A percentile compares a stretch with the other conserved stretches of the same genome.
These are phyloP conservation scores for Chesias legatella DNA, from an alignment of 2,888 invertebrate species.

Conservation along the genomic window DNA sequence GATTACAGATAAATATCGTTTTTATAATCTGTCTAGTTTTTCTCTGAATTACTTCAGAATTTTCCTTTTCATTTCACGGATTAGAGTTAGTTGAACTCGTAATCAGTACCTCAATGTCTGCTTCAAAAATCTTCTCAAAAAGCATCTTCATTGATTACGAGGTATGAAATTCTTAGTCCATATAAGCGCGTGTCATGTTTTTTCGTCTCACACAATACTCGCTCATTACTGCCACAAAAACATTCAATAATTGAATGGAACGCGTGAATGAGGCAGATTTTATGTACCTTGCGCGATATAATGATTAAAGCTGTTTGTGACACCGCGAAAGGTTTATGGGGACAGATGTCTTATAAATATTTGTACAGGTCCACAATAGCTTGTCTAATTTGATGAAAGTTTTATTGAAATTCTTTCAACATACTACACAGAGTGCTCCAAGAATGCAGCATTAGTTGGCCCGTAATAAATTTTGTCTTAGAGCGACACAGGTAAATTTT, in stretches of 20 bases:
- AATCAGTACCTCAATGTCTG: no score
- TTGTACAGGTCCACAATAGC: neutral
- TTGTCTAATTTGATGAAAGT: conserved; percentile 2
- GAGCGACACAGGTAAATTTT: no score
- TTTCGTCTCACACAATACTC: conserved; percentile 31
- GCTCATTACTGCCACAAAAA: conserved; percentile 41
- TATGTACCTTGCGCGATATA: conserved; percentile 8
- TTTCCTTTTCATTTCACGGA: no score
- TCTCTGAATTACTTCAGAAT: no score
- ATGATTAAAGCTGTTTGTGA: conserved; percentile 15
- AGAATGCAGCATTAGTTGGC: no score
- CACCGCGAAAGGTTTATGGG: conserved; percentile 9
- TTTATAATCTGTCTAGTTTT: no score
- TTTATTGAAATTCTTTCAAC: conserved; percentile 3
- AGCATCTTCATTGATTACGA: no score
- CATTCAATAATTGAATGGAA: conserved; percentile 38
- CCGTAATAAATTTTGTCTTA: no score
- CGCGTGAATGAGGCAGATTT: conserved; percentile 35
- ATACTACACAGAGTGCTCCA: no score
- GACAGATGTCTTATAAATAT: neutral
- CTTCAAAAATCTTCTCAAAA: no score
- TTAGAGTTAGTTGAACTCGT: no score
- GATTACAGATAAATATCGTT: no score
- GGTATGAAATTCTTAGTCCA: conserved; percentile 6
- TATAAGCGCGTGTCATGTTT: conserved; percentile 22